Evolutionary conservation across 2,113 vertebrate species (phyloP).

Genomic region (Microtus oregoni): DNA sequence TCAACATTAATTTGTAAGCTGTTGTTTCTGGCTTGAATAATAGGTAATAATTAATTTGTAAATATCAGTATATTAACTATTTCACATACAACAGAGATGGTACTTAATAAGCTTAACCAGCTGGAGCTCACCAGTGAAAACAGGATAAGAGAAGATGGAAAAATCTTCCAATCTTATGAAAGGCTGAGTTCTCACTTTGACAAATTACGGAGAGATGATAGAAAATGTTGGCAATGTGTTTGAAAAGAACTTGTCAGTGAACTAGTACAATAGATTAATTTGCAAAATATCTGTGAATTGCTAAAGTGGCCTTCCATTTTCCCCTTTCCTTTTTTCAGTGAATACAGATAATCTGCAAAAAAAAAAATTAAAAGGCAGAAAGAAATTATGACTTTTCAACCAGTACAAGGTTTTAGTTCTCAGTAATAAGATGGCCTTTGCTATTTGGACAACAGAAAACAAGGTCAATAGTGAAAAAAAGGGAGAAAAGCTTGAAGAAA

Average conservation of each 20-base stretch:
- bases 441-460: not conserved
- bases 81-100: constrained; percentile 43
- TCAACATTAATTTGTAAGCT: constrained; percentile 22
- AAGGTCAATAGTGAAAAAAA: constrained; percentile 26
- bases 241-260: constrained; percentile 19
- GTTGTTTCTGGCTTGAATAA: not conserved
- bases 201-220: not conserved
- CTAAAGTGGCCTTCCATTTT: constrained; percentile 16
- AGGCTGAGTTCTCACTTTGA: constrained; percentile 5
- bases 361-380: not conserved
- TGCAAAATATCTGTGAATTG: constrained; percentile 25
- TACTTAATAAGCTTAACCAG: constrained; percentile 53
- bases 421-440: constrained; percentile 3
- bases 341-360: not conserved
- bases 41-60: constrained; percentile 36
- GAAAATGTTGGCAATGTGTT: not conserved
- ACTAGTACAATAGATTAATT: constrained; percentile 39
- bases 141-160: not conserved
- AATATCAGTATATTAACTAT: constrained; percentile 53
- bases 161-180: not conserved
- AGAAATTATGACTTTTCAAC: not conserved
- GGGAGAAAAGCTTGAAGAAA: not conserved
- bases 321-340: not conserved
- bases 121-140: not conserved
- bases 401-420: constrained; percentile 1